Base-by-base conservation (phyloP, 35 echinoderm and acorn worm genomes). In the Ophiothrix spiculata region DNA sequence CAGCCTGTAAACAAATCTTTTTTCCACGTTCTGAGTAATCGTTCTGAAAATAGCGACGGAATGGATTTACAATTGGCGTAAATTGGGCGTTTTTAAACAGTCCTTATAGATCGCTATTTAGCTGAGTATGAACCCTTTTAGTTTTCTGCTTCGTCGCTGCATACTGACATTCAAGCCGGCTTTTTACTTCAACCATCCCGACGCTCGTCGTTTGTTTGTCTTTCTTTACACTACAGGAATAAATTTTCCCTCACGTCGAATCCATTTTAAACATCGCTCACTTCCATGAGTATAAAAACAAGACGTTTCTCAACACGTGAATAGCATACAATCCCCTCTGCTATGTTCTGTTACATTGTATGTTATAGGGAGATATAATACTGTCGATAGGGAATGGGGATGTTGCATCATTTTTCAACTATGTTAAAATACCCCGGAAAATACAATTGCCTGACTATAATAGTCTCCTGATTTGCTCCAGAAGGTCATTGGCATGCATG, bases 11-110 rank as follows among this genome's bases (percentile, higher is more conserved):
- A 69, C 60, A 69, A 69, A 69, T 69, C 60, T 25, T 49, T 4
- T 28, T n/a, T 28, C 29, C 17, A 15, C 19, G 29, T 69, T 28
- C 16, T 69, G 60, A 69, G 60, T 69, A 69, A 69, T 69, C 60
- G 60, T 15, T 69, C 60, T 69, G 16, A 69, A 69, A 69, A 69
- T 69, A 69, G 60, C 60, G 60, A 69, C 16, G 23, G 60, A 69
- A 69, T 69, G 60, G 23, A 69, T 69, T 69, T 25, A 69, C 60
- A 69, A 69, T 69, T 69, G 60, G 4, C 60, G 60, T 69, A 69
- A 69, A 69, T 69, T 69, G 60, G 60, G 60, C 60, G 60, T 69
- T 69, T 69, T 69, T 69, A 69, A 69, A 69, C 60, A 69, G 60
- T n/a, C 60, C 60, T 69, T 69, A 69, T 12, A 69, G 60, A 69